These are phyloP conservation scores for Xenopus petersii DNA, from an alignment of 2,797 vertebrate species.

Conservation along the genomic window DNA sequence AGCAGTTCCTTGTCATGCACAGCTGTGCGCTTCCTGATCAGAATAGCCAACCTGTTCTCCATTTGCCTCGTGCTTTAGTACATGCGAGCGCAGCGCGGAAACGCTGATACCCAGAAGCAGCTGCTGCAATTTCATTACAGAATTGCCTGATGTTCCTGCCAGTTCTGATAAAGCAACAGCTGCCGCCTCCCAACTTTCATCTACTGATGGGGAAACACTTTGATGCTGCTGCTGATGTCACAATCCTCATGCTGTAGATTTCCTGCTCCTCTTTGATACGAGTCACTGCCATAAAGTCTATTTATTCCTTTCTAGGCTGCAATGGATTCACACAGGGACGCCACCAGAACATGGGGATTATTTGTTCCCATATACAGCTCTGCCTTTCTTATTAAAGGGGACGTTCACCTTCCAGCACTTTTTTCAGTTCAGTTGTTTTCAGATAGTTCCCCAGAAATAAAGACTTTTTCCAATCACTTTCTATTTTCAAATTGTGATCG, in stretches of 20 bases:
- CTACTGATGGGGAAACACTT: conserved; percentile 31
- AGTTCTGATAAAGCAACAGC: conserved; percentile 56
- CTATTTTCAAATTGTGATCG: too few relatives aligned
- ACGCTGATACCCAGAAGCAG: conserved; percentile 60
- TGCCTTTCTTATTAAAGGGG: too few relatives aligned
- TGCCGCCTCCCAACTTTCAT: conserved; percentile 49
- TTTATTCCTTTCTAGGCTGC: too few relatives aligned
- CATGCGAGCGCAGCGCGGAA: conserved; percentile 57
- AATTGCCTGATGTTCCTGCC: conserved; percentile 56
- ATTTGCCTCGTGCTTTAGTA: conserved; percentile 40
- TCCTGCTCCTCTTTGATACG: conserved; percentile 20
- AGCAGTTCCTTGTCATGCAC: conserved; percentile 47
- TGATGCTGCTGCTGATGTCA: conserved; percentile 38
- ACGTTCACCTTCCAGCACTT: too few relatives aligned
- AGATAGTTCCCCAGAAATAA: too few relatives aligned
- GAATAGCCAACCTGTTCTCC: conserved; percentile 51
- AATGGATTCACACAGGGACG: too few relatives aligned
- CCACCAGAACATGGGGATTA: too few relatives aligned
- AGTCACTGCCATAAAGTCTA: background rate
- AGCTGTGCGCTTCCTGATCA: conserved; percentile 51
- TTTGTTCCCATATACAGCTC: too few relatives aligned
- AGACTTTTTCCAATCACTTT: too few relatives aligned
- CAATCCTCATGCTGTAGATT: conserved; percentile 9
- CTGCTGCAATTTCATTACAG: conserved; percentile 64
- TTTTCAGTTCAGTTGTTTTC: too few relatives aligned